phyloP scores from a whole-genome alignment of 37 sponge, comb jelly and placozoan genomes.

The Crambe crambe region DNA sequence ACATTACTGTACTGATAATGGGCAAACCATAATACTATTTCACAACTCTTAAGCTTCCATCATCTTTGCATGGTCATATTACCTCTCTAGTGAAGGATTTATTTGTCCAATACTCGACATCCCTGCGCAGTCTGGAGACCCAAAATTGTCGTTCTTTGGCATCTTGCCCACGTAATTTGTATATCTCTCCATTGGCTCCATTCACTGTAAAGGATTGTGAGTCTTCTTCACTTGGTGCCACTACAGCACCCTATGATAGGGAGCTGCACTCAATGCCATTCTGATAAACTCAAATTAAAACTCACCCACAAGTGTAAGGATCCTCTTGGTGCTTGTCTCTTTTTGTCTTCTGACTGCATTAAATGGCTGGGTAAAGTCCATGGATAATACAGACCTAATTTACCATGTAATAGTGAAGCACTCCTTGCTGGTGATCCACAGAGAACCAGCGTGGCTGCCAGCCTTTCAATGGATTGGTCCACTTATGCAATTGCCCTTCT shows the following conservation, averaged over 20 bases:
- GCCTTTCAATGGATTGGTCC: conserved; percentile 78
- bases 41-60: neutral
- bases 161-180: conserved; percentile 63
- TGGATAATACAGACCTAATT: neutral
- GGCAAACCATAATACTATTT: neutral
- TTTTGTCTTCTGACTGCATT: conserved; percentile 63
- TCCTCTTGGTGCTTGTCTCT: conserved; percentile 68
- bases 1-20: no score
- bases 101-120: conserved; percentile 51
- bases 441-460: conserved; percentile 77
- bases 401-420: conserved; percentile 74
- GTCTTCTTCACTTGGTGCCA: conserved; percentile 91
- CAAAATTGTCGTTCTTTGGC: conserved; percentile 80
- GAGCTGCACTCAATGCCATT: no score
- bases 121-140: conserved; percentile 65
- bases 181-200: conserved; percentile 77
- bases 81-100: neutral
- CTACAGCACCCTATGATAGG: conserved; percentile 78
- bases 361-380: neutral
- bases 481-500: conserved; percentile 70
- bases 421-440: conserved; percentile 66
- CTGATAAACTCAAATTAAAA: no score
- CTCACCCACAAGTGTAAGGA: conserved; percentile 78
- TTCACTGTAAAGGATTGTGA: conserved; percentile 76
- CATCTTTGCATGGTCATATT: neutral